Percentiles rank a stretch among this genome's conserved stretches.
Evolutionary conservation across 2,113 vertebrate genomes (phyloP).

Genomic region (Mola mola): DNA sequence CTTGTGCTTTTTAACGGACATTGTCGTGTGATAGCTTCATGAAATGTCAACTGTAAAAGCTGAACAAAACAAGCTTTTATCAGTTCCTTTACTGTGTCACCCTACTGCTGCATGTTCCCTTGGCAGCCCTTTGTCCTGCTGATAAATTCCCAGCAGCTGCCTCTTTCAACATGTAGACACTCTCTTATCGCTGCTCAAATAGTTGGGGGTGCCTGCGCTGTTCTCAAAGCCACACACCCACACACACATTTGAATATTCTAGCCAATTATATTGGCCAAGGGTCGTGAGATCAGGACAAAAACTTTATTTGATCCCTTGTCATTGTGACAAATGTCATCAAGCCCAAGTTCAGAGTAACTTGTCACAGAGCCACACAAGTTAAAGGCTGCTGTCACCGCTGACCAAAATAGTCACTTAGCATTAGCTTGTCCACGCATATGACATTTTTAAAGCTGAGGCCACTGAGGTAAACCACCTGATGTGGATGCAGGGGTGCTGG

Average conservation of each 20-base stretch:
- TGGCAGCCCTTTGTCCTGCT: slow-evolving; percentile 53
- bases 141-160: slow-evolving; percentile 49
- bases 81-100: slow-evolving; percentile 11
- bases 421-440: slow-evolving; percentile 18
- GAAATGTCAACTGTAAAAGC: not conserved
- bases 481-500: no score
- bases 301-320: slow-evolving; percentile 18
- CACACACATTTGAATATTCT: not conserved
- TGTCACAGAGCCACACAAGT: slow-evolving; percentile 17
- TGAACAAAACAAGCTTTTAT: not conserved
- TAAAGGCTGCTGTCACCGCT: not conserved
- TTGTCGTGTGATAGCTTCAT: not conserved
- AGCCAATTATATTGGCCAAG: not conserved
- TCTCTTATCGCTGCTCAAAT: slow-evolving; percentile 61
- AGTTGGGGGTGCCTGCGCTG: slow-evolving; percentile 15
- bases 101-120: slow-evolving; percentile 6
- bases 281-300: not conserved
- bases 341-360: slow-evolving; percentile 40
- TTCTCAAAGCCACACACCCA: slow-evolving; percentile 27
- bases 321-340: slow-evolving; percentile 49
- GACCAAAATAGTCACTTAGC: slow-evolving; percentile 33
- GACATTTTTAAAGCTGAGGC: no score
- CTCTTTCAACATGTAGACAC: slow-evolving; percentile 44
- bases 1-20: no score
- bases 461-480: no score